Percentiles rank a stretch among this genome's conserved stretches.
These are phyloP conservation scores for Eucera pruinosa DNA, from an alignment of 2,888 invertebrate genomes.

Conservation along the genomic window DNA sequence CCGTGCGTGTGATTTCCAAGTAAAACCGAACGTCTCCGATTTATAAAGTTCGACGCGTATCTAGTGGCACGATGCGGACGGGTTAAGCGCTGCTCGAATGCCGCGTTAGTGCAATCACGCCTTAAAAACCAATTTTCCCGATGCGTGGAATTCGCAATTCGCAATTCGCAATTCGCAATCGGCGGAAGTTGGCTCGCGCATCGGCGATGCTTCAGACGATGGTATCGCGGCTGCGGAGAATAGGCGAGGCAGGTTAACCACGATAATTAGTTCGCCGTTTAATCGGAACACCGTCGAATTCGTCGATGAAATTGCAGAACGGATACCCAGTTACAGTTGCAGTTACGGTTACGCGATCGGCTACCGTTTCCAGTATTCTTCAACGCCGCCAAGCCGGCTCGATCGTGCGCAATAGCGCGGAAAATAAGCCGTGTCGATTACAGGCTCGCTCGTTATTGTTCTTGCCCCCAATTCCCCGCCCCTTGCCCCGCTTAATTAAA, in stretches of 20 bases:
- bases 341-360: too few relatives aligned
- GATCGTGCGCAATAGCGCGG: constrained; percentile 46
- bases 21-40: too few relatives aligned
- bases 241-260: background rate
- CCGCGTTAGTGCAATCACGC: too few relatives aligned
- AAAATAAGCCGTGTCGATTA: constrained; percentile 46
- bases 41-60: too few relatives aligned
- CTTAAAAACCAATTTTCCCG: background rate
- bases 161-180: too few relatives aligned
- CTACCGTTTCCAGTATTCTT: too few relatives aligned
- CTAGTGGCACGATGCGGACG: too few relatives aligned
- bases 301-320: constrained; percentile 4
- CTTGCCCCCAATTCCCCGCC: constrained; percentile 11
- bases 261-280: constrained; percentile 25
- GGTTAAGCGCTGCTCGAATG: too few relatives aligned
- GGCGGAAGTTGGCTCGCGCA: too few relatives aligned
- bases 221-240: constrained; percentile 12
- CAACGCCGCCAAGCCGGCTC: constrained; percentile 3
- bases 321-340: too few relatives aligned
- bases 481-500: background rate
- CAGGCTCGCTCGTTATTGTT: constrained; percentile 29
- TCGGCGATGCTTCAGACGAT: background rate
- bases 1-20: too few relatives aligned
- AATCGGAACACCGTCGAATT: background rate
- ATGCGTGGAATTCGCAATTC: too few relatives aligned